phyloP scores from a whole-genome alignment of 2,113 vertebrate species.

The Trogon surrucura region DNA sequence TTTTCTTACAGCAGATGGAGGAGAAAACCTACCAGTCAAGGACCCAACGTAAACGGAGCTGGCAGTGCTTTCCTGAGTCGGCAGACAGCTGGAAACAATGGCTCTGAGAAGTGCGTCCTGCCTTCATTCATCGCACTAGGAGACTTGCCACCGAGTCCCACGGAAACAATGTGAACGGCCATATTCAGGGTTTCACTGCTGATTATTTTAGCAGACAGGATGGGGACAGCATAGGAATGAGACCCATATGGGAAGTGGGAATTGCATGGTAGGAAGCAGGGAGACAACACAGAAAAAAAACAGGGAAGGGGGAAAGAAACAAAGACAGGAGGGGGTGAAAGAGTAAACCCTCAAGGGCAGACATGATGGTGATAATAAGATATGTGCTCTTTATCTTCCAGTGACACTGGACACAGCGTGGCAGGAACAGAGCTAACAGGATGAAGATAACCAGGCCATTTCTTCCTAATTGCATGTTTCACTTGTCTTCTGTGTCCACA shows the following conservation, averaged over 20 bases:
- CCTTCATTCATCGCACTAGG: slow-evolving; percentile 67
- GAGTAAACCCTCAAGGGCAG: slow-evolving; percentile 60
- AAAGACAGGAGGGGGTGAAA: slow-evolving; percentile 60
- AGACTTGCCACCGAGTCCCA: slow-evolving; percentile 42
- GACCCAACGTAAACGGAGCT: not conserved
- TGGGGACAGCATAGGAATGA: slow-evolving; percentile 64
- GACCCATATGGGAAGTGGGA: slow-evolving; percentile 60
- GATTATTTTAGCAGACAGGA: slow-evolving; percentile 73
- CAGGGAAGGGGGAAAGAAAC: slow-evolving; percentile 56
- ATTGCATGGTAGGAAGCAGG: slow-evolving; percentile 68
- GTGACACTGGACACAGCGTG: slow-evolving; percentile 9
- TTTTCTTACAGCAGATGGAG: slow-evolving; percentile 3
- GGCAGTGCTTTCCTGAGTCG: slow-evolving; percentile 43
- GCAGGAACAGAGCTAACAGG: slow-evolving; percentile 59
- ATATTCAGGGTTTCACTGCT: slow-evolving; percentile 58
- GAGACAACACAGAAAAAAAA: slow-evolving; percentile 63
- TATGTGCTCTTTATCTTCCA: slow-evolving; percentile 48
- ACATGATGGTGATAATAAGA: slow-evolving; percentile 60
- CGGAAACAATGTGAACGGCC: slow-evolving; percentile 60
- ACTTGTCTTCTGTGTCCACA: not conserved
- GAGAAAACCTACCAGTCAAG: slow-evolving; percentile 27
- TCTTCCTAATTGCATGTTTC: slow-evolving; percentile 30
- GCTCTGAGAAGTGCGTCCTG: slow-evolving; percentile 46
- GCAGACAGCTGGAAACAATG: slow-evolving; percentile 65
- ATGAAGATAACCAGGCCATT: slow-evolving; percentile 60